Base-by-base conservation (phyloP, 2,888 invertebrate genomes). In the Agriopis marginaria region DNA sequence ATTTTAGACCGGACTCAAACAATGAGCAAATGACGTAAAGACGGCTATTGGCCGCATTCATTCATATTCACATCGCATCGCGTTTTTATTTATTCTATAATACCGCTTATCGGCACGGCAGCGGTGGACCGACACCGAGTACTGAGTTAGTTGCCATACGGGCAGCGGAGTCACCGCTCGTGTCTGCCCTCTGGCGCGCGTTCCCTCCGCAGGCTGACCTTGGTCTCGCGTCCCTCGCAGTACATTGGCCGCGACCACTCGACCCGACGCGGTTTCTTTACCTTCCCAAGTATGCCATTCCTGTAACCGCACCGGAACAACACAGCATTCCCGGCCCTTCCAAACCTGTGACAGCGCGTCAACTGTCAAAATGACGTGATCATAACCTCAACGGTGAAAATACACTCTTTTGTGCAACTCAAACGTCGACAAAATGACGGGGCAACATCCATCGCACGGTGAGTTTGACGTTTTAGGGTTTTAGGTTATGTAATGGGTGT, bases 51-150 rank as follows among this genome's bases (percentile, higher is more conserved):
- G 75, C 77, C 82, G 82, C 81, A 83, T 89, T 90, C 89, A 92
- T 90, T 92, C 88, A 89, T 88, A 92, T 90, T 90, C 90, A 86
- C 85, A 84, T 82, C 83, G 84, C 84, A 82, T 81, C 77, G 81
- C 85, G 86, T 89, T 91, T 90, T 90, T 92, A 89, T 91, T 89
- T 90, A 91, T 90, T 91, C 90, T 86, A 82, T 88, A 89, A 88
- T 89, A 90, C 89, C 86, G 90, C 92, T 93, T 93, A 93, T 93
- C 93, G 91, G 87, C 86, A 89, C 92, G 91, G 65, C 55, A 39
- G 51, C 44, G 79, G 82, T 73, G 78, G 79, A 17, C 44, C 17
- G 42, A n/a, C 4, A 40, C 49, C 9, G 53, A 62, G 62, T 62
- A 40, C 49, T 5, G 53, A 62, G 62, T 62, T 53, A 62, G 44